These are phyloP conservation scores for Limnephilus auricula DNA, from an alignment of 2,888 invertebrate species.

Conservation along the genomic window DNA sequence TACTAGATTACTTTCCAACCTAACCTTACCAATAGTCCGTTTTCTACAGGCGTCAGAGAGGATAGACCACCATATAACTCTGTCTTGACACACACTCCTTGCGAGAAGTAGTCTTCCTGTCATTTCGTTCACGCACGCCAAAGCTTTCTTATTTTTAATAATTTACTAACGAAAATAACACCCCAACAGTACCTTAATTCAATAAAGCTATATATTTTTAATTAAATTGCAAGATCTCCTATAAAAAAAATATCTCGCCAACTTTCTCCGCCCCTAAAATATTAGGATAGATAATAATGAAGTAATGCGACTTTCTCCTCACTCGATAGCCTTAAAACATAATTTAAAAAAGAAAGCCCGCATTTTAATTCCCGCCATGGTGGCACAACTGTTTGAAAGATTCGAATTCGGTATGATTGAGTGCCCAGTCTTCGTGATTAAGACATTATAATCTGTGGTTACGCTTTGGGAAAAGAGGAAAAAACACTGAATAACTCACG, in stretches of 20 bases:
- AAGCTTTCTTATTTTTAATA: background rate
- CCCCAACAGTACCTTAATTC: background rate
- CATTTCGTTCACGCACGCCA: no score
- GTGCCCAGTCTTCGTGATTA: slow-evolving; percentile 61
- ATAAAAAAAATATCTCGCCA: no score
- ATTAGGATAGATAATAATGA: slow-evolving; percentile 21
- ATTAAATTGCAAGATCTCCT: background rate
- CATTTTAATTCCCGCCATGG: slow-evolving; percentile 21
- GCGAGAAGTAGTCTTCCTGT: no score
- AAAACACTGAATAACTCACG: background rate
- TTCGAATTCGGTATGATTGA: slow-evolving; percentile 56
- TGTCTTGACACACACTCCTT: no score
- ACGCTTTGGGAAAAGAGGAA: slow-evolving; percentile 40
- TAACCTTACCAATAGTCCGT: no score
- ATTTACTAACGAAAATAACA: background rate
- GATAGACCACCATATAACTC: no score
- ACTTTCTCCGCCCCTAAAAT: background rate
- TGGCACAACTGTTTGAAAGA: slow-evolving; percentile 31
- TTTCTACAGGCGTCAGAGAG: no score
- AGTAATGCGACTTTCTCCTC: slow-evolving; percentile 6
- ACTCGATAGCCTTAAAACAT: slow-evolving; percentile 12
- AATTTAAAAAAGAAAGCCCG: slow-evolving; percentile 49
- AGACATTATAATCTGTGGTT: slow-evolving; percentile 63
- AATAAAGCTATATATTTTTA: background rate
- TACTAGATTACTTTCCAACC: background rate